Evolutionary conservation across 2,797 vertebrate genomes (phyloP).

Genomic region (Hydrolagus colliei): DNA sequence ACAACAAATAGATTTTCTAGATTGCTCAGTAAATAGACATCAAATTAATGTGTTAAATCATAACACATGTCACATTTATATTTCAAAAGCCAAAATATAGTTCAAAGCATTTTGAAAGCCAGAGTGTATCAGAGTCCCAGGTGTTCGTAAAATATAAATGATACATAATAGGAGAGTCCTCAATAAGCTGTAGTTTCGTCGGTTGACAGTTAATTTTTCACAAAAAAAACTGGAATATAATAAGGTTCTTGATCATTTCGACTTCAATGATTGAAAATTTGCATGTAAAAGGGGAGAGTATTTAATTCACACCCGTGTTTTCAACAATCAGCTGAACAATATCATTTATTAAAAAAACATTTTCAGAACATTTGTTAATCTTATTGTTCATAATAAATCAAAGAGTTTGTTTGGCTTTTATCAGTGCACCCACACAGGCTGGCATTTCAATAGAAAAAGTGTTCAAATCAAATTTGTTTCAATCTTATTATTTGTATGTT

Average conservation of each 20-base stretch:
- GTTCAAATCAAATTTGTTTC: neutral
- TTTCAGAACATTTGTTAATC: neutral
- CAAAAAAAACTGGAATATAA: neutral
- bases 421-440: neutral
- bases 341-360: conserved; percentile 5
- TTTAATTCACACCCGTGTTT: conserved; percentile 2
- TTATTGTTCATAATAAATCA: conserved; percentile 1
- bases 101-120: neutral
- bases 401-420: neutral
- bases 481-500: neutral
- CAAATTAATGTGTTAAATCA: too few species aligned
- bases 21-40: too few species aligned
- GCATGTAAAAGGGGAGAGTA: neutral
- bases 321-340: neutral
- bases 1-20: too few species aligned
- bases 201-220: neutral
- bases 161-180: neutral
- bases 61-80: too few species aligned
- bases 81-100: neutral
- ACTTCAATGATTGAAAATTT: conserved; percentile 14
- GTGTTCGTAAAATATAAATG: neutral
- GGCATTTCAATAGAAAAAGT: conserved; percentile 1
- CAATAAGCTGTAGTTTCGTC: neutral
- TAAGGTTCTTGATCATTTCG: neutral
- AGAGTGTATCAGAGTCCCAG: neutral